A percentile compares a stretch with the other conserved stretches of the same genome.
Conservation (phyloP, 2,113 vertebrate species). For the Mormyrus lacerda region DNA sequence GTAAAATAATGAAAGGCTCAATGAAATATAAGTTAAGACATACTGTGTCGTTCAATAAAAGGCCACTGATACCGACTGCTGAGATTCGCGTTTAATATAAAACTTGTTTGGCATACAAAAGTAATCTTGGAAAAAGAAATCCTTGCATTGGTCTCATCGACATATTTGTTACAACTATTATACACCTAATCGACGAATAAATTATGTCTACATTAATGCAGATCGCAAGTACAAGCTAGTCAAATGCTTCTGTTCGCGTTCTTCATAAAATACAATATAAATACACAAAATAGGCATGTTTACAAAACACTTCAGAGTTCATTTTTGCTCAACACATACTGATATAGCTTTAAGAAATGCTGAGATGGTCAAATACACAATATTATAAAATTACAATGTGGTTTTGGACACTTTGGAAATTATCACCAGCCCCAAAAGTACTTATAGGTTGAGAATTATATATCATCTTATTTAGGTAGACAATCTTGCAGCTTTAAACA, state of each 20-base stretch:
- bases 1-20: neutral
- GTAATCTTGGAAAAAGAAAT: neutral
- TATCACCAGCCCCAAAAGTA: neutral
- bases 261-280: neutral
- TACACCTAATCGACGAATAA: neutral
- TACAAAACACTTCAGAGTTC: neutral
- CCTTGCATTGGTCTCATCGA: neutral
- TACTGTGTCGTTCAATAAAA: neutral
- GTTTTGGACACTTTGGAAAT: neutral
- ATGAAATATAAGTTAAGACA: neutral
- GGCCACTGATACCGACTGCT: neutral
- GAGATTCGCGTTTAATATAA: neutral
- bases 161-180: neutral
- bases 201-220: neutral
- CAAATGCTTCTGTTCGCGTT: neutral
- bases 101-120: neutral
- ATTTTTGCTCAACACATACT: neutral
- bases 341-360: neutral
- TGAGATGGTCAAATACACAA: neutral
- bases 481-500: neutral
- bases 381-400: neutral
- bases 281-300: neutral
- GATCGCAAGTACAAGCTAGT: neutral
- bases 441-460: neutral
- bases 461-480: neutral